Conservation (phyloP, 1,140 invertebrate species). For the Helicoverpa zea region DNA sequence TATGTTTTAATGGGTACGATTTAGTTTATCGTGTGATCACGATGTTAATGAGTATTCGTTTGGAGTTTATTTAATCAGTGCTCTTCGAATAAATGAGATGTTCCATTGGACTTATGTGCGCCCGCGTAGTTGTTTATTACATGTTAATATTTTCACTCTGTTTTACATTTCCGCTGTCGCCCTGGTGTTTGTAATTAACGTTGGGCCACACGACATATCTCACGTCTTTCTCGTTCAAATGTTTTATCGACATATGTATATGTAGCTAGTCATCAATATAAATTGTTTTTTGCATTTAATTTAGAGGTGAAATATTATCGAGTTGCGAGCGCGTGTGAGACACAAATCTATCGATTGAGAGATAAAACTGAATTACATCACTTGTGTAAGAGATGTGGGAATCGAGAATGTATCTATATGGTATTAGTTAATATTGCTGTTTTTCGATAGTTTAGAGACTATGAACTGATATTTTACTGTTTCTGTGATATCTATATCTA, state of each 20-base stretch:
- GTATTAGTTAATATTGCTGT: not conserved
- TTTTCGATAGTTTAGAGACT: not conserved
- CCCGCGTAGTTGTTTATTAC: slow-evolving; percentile 54
- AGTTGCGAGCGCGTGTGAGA: slow-evolving; percentile 1
- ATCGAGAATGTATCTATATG: not conserved
- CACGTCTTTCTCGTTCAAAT: slow-evolving; percentile 31
- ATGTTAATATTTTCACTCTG: slow-evolving; percentile 49
- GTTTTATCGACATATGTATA: slow-evolving; percentile 33
- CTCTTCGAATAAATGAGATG: slow-evolving; percentile 62
- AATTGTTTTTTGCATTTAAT: slow-evolving; percentile 36
- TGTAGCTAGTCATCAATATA: slow-evolving; percentile 4
- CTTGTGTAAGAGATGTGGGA: not conserved
- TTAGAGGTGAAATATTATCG: slow-evolving; percentile 14
- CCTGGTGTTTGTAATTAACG: slow-evolving; percentile 46
- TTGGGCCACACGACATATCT: slow-evolving; percentile 32
- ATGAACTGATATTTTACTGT: not conserved
- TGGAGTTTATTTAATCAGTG: slow-evolving; percentile 60
- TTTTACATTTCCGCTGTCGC: slow-evolving; percentile 41
- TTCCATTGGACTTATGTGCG: slow-evolving; percentile 62
- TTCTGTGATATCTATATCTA: too few relatives aligned
- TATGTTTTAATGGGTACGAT: slow-evolving; percentile 62
- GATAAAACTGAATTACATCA: slow-evolving; percentile 23
- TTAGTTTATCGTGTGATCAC: slow-evolving; percentile 70
- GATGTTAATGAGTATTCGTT: slow-evolving; percentile 66
- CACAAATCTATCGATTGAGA: slow-evolving; percentile 18